A percentile compares a stretch with the other conserved stretches of the same genome.
Evolutionary conservation across 2,113 vertebrate species (phyloP).

Genomic region (Notarius quadriscutis): DNA sequence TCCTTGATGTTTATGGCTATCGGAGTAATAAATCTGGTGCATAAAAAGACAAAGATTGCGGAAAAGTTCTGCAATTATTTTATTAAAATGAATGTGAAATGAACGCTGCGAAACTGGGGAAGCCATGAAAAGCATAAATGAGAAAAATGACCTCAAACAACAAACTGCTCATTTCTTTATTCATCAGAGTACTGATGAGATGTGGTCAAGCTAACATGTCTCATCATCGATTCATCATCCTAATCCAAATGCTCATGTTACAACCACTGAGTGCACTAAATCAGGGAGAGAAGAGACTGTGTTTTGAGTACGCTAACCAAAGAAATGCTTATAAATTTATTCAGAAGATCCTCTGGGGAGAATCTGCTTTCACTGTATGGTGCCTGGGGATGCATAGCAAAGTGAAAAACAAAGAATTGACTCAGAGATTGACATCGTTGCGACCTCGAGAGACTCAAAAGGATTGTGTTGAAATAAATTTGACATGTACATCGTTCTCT

Average conservation of each 20-base stretch:
- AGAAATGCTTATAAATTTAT: constrained; percentile 31
- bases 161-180: constrained; percentile 7
- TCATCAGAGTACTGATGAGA: constrained; percentile 16
- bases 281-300: not conserved
- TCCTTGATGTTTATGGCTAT: too few relatives aligned
- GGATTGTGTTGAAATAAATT: constrained; percentile 35
- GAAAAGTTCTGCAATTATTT: not conserved
- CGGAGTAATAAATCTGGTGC: not conserved
- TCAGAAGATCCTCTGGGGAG: constrained; percentile 23
- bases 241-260: not conserved
- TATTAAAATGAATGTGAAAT: not conserved
- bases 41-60: not conserved
- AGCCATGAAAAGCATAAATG: not conserved
- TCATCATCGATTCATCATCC: constrained; percentile 22
- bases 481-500: not conserved
- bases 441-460: constrained; percentile 14
- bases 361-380: constrained; percentile 11
- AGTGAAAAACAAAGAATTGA: constrained; percentile 20
- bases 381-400: not conserved
- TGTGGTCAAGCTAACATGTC: constrained; percentile 14
- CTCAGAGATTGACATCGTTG: constrained; percentile 32
- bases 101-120: not conserved
- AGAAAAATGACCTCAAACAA: not conserved
- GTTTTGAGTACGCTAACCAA: constrained; percentile 25
- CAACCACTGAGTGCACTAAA: not conserved